Evolutionary conservation across 2,797 vertebrate genomes (phyloP), one percentile per base, ranked within the genome.

Genomic region (Etheostoma perlongum): DNA sequence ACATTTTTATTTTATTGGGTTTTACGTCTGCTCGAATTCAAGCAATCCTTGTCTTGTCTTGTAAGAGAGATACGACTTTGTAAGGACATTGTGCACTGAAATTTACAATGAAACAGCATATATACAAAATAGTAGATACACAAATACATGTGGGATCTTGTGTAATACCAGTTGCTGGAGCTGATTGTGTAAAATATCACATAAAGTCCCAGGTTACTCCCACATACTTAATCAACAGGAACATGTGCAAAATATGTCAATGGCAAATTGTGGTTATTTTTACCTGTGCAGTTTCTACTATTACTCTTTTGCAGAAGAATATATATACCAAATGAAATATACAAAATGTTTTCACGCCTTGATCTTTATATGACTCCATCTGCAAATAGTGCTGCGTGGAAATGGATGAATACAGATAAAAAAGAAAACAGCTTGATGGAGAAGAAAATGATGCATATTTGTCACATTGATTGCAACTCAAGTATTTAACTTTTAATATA

Each of bases 361-460:
- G 7, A 51, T 48, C 2, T 54, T 12, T 58, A 3, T 64, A 19
- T 74, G 19, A 76, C 30, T 67, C 4, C 48, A 48, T 72, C 23
- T 67, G 15, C 47, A 62, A 59, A 48, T 30, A 42, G 53, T 14
- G 23, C 46, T 48, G 18, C 30, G 30, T 64, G 9, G 21, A 69
- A 47, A 73, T 16, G 58, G 40, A 72, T 30, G 7, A 55, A 42
- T 9, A n/a, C 78, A 57, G 59, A 69, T n/a, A 16, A 79, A 57
- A 40, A 73, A 9, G 63, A 76, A 16, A 71, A 78, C 33, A 33
- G 19, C 27, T 44, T 6, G 25, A 47, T 36, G 23, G 25, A 58
- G n/a, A 61, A 30, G 58, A 36, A 59, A 27, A 42, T 40, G 8
- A 42, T 12, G 19, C 11, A 10, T 44, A 54, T 49, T 64, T 51